Conservation (phyloP, 2,113 vertebrate genomes). For the Shinisaurus crocodilurus region DNA sequence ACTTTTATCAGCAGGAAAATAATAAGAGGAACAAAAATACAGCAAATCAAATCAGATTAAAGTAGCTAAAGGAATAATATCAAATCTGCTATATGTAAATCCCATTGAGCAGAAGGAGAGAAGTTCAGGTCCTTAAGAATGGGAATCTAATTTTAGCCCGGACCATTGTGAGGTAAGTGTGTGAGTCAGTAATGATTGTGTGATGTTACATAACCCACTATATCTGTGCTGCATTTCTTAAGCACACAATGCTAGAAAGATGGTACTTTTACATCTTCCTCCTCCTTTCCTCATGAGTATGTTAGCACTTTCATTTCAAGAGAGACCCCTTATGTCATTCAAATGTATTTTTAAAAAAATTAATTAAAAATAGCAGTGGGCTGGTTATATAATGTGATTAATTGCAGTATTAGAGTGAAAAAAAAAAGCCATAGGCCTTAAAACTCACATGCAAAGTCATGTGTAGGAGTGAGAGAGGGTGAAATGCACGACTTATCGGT, state of each 20-base stretch:
- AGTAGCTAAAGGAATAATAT: slow-evolving; percentile 23
- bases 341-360: slow-evolving; percentile 59
- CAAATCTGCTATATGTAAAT: slow-evolving; percentile 63
- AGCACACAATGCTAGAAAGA: slow-evolving; percentile 57
- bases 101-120: slow-evolving; percentile 50
- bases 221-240: slow-evolving; percentile 58
- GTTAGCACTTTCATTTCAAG: slow-evolving; percentile 55
- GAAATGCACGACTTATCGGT: slow-evolving; percentile 52
- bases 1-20: not conserved
- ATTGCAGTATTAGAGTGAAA: slow-evolving; percentile 66
- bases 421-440: slow-evolving; percentile 67
- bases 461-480: slow-evolving; percentile 60
- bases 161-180: slow-evolving; percentile 69
- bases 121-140: slow-evolving; percentile 72
- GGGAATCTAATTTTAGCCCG: slow-evolving; percentile 73
- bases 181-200: slow-evolving; percentile 70
- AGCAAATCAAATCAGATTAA: not conserved
- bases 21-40: not conserved
- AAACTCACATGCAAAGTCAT: slow-evolving; percentile 68
- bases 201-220: slow-evolving; percentile 71
- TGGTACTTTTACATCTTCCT: slow-evolving; percentile 50
- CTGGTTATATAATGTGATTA: slow-evolving; percentile 73
- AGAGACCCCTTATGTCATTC: slow-evolving; percentile 55
- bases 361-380: slow-evolving; percentile 72
- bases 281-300: slow-evolving; percentile 48